Evolutionary conservation across 2,888 invertebrate species (phyloP).

Genomic region (Shargacucullia verbasci): DNA sequence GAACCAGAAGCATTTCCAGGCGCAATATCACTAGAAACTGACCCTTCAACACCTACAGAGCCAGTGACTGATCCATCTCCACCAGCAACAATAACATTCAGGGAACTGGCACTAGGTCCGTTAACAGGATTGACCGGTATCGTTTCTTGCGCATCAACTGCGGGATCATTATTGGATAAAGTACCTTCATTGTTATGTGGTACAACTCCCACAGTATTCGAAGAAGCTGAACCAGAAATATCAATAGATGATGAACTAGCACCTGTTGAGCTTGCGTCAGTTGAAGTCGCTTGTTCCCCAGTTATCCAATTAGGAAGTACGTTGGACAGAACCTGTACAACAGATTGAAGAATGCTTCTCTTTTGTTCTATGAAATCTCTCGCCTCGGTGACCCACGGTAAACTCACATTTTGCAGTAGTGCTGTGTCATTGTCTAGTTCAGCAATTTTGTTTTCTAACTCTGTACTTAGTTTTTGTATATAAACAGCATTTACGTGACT

Average conservation of each 20-base stretch:
- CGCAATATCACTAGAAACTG: background rate
- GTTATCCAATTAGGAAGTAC: slow-evolving; percentile 76
- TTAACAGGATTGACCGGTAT: too few relatives aligned
- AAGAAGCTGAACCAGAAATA: slow-evolving; percentile 2
- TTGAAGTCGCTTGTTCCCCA: slow-evolving; percentile 49
- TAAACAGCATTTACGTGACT: slow-evolving; percentile 73
- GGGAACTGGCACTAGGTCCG: background rate
- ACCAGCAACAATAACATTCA: background rate
- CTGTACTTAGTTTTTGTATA: slow-evolving; percentile 70
- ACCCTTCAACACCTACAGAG: background rate
- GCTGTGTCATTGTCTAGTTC: slow-evolving; percentile 77
- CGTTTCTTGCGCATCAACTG: background rate
- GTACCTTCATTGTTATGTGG: too few relatives aligned
- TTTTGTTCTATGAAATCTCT: slow-evolving; percentile 73
- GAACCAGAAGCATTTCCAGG: background rate
- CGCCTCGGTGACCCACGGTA: slow-evolving; percentile 71
- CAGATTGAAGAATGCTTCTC: slow-evolving; percentile 71
- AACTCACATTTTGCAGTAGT: slow-evolving; percentile 69
- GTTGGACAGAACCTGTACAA: slow-evolving; percentile 72
- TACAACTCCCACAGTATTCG: background rate
- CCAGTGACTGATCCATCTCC: background rate
- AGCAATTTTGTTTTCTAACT: slow-evolving; percentile 75
- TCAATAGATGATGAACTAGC: background rate
- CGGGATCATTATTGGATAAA: background rate
- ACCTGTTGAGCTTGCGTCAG: slow-evolving; percentile 2